Evolutionary conservation across 2,888 invertebrate genomes (phyloP).

Genomic region (Rotaria sp.): DNA sequence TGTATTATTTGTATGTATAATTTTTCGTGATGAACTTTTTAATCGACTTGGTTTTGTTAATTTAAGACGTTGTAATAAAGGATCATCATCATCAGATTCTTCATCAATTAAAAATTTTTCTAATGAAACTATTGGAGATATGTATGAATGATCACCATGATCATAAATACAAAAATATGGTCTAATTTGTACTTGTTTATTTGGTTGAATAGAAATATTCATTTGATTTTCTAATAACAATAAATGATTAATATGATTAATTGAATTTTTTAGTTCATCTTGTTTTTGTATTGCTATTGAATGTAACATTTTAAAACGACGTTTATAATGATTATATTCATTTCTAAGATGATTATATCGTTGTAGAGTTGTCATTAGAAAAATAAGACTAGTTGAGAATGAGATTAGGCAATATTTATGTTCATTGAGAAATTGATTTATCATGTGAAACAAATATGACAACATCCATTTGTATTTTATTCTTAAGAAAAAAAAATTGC

Average conservation of each 20-base stretch:
- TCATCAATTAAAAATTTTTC: background rate
- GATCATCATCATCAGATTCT: background rate
- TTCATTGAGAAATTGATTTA: background rate
- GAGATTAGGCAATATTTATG: background rate
- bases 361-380: background rate
- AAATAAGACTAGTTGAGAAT: background rate
- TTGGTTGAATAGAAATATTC: background rate
- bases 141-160: background rate
- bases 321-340: background rate
- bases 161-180: background rate
- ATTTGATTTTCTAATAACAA: background rate
- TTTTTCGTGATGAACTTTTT: background rate
- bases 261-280: background rate
- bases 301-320: background rate
- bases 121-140: too few relatives aligned
- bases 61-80: slow-evolving; percentile 25
- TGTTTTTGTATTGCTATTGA: background rate
- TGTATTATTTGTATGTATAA: background rate
- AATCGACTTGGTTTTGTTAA: background rate
- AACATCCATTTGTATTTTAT: background rate
- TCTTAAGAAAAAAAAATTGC: background rate
- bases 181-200: background rate
- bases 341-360: background rate
- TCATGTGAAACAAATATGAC: background rate
- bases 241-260: background rate